Evolutionary conservation across 2,888 invertebrate species (phyloP).

Genomic region (Cyrtodaria siliqua): DNA sequence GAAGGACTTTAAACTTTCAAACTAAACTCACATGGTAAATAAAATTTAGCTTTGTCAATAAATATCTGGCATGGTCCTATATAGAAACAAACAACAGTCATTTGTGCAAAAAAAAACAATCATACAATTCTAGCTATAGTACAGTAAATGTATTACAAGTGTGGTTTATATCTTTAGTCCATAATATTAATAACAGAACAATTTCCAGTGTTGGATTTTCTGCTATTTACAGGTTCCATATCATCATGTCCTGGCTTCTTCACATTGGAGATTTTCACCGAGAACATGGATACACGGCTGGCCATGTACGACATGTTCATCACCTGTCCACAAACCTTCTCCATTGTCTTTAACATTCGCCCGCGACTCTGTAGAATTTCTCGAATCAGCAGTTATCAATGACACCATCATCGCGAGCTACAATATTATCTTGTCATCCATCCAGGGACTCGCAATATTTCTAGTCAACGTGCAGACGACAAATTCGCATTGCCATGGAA

Average conservation of each 20-base stretch:
- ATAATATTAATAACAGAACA: too few species aligned
- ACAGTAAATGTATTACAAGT: too few species aligned
- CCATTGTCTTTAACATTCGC: constrained; percentile 26
- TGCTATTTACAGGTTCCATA: constrained; percentile 72
- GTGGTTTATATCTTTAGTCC: too few species aligned
- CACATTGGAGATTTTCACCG: constrained; percentile 77
- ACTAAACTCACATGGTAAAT: too few species aligned
- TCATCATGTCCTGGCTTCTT: constrained; percentile 80
- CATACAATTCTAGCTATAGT: too few species aligned
- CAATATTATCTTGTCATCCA: constrained; percentile 71
- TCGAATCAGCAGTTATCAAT: constrained; percentile 75
- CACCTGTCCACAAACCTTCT: constrained; percentile 79
- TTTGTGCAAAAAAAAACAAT: too few species aligned
- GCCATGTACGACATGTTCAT: constrained; percentile 80
- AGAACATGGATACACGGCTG: constrained; percentile 68
- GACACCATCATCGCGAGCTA: constrained; percentile 76
- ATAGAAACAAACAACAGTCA: too few species aligned
- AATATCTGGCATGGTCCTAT: too few species aligned
- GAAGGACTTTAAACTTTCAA: too few species aligned
- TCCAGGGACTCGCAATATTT: constrained; percentile 72
- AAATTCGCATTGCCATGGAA: constrained; percentile 13
- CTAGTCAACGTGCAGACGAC: constrained; percentile 29
- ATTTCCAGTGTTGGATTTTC: too few species aligned
- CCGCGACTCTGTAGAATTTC: constrained; percentile 75
- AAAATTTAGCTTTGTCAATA: too few species aligned